A percentile compares a stretch with the other conserved stretches of the same genome.
These are phyloP conservation scores for Tokudaia muenninki DNA, from an alignment of 2,797 vertebrate species.

Conservation along the genomic window DNA sequence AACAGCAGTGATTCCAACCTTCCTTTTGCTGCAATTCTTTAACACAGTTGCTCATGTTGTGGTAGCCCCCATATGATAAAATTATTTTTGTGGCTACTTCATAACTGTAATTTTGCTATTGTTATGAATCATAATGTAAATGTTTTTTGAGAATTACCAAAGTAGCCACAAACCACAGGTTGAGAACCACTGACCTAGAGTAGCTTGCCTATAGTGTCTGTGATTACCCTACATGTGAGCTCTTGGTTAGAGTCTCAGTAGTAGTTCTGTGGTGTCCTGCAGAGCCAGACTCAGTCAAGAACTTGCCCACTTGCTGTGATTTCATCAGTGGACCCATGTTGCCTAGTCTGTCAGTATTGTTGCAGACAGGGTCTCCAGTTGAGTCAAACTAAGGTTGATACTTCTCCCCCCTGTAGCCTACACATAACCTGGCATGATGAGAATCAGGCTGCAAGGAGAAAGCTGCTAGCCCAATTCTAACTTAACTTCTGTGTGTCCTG, in stretches of 20 bases:
- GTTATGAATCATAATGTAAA: too few species aligned
- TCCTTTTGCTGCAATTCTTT: neutral
- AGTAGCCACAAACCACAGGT: too few species aligned
- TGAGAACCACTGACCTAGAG: neutral
- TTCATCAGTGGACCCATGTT: neutral
- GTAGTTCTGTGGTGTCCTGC: too few species aligned
- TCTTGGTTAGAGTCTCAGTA: neutral
- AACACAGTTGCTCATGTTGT: neutral
- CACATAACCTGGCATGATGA: too few species aligned
- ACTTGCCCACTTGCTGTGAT: neutral
- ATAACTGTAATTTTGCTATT: neutral
- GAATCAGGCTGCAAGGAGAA: neutral
- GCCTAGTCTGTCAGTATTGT: neutral
- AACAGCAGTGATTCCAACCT: too few species aligned
- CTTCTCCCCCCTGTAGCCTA: neutral
- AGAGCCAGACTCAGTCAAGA: neutral
- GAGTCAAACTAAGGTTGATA: too few species aligned
- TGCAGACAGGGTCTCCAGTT: neutral
- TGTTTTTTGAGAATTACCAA: too few species aligned
- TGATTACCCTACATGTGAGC: too few species aligned
- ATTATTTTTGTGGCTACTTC: neutral
- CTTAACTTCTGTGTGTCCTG: neutral
- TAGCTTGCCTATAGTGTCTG: neutral
- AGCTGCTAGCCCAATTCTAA: neutral
- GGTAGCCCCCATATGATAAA: neutral